Evolutionary conservation across 1,140 invertebrate genomes (phyloP).

Genomic region (Hylaeus anthracinus): DNA sequence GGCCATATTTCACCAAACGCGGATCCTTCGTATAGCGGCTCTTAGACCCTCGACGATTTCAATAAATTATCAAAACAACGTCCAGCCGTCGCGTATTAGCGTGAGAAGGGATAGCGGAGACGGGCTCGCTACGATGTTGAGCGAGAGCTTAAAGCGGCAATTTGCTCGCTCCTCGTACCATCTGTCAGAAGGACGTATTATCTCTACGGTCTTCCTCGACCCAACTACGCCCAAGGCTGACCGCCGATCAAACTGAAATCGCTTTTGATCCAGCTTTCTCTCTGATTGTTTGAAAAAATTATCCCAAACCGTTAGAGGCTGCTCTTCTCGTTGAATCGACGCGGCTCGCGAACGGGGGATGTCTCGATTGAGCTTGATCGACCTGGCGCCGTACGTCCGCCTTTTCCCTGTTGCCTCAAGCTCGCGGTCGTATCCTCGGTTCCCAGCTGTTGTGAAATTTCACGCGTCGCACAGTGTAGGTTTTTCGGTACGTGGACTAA

Average conservation of each 20-base stretch:
- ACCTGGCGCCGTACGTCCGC: not conserved
- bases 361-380: not conserved
- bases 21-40: constrained; percentile 42
- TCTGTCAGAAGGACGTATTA: constrained; percentile 77
- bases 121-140: constrained; percentile 23
- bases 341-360: not conserved
- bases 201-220: constrained; percentile 39
- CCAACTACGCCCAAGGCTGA: constrained; percentile 38
- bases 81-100: constrained; percentile 61
- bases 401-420: not conserved
- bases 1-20: constrained; percentile 62
- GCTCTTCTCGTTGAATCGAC: constrained; percentile 8
- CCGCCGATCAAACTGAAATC: constrained; percentile 7
- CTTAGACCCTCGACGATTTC: constrained; percentile 69
- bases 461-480: no score
- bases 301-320: constrained; percentile 9
- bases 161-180: constrained; percentile 74
- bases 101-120: constrained; percentile 54
- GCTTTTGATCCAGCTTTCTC: constrained; percentile 34
- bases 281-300: constrained; percentile 52
- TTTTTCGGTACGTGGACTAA: no score
- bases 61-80: constrained; percentile 72
- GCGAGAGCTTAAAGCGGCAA: constrained; percentile 71
- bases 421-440: not conserved
- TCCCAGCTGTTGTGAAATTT: constrained; percentile 28